phyloP scores from a whole-genome alignment of 1,140 invertebrate species.

The Drosophila jambulina region DNA sequence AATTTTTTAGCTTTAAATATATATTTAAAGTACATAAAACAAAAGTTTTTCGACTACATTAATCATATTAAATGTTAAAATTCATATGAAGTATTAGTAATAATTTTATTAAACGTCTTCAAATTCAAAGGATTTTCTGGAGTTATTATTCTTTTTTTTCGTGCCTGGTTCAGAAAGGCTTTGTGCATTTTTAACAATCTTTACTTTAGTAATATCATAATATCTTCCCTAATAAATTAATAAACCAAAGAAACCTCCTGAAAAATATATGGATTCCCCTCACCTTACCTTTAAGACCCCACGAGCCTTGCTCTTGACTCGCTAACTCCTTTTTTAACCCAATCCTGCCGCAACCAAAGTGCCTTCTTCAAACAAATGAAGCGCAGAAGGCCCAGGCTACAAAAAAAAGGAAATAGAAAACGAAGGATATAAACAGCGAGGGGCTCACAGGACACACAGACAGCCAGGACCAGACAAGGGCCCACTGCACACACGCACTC shows the following conservation, averaged over 20 bases:
- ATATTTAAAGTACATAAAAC: too few species aligned
- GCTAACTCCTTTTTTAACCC: slow-evolving; percentile 21
- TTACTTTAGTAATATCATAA: neutral
- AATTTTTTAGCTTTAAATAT: too few species aligned
- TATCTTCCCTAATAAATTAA: neutral
- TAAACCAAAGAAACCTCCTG: neutral
- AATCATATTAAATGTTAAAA: too few species aligned
- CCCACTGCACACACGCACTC: slow-evolving; percentile 53
- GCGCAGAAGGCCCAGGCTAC: slow-evolving; percentile 34
- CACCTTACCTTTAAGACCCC: neutral
- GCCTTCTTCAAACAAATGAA: slow-evolving; percentile 43
- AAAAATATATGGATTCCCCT: neutral
- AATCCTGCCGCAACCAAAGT: slow-evolving; percentile 32
- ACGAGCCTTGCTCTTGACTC: neutral
- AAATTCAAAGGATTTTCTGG: too few species aligned
- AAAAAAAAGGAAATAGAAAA: slow-evolving; percentile 30
- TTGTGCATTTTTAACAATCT: neutral
- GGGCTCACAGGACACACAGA: slow-evolving; percentile 15
- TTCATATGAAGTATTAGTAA: too few species aligned
- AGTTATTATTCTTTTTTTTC: too few species aligned
- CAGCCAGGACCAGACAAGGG: slow-evolving; percentile 31
- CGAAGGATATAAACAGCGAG: slow-evolving; percentile 26
- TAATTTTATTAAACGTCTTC: too few species aligned
- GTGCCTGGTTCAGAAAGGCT: too few species aligned
- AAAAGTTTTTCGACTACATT: too few species aligned